Conservation (phyloP, 2,113 vertebrate species). For the Nothobranchius kuhntae region DNA sequence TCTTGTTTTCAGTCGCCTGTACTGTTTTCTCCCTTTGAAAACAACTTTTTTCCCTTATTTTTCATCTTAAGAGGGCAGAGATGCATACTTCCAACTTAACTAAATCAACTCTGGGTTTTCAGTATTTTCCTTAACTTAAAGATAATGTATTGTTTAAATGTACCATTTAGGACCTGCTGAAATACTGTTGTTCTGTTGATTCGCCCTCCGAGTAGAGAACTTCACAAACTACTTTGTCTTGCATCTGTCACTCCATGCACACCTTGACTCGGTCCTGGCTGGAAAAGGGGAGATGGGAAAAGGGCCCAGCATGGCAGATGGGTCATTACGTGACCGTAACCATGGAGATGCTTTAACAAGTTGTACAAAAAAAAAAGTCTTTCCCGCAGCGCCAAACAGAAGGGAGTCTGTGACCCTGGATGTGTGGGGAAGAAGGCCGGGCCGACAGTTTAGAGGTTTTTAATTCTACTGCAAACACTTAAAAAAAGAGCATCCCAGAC, state of each 20-base stretch:
- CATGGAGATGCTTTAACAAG: constrained; percentile 53
- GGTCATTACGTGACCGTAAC: constrained; percentile 60
- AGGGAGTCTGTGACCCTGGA: constrained; percentile 45
- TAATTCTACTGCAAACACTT: constrained; percentile 73
- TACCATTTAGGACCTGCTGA: constrained; percentile 75
- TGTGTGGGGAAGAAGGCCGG: constrained; percentile 34
- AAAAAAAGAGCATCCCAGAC: constrained; percentile 70
- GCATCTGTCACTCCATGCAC: constrained; percentile 50
- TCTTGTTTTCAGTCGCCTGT: constrained; percentile 62
- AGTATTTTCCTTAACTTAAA: constrained; percentile 66
- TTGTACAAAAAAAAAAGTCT: constrained; percentile 31
- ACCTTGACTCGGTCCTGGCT: constrained; percentile 54
- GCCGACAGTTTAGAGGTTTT: constrained; percentile 65
- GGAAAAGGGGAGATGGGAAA: constrained; percentile 43
- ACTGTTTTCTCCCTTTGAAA: constrained; percentile 69
- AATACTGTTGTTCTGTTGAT: constrained; percentile 57
- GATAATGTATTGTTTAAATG: constrained; percentile 65
- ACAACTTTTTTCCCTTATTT: constrained; percentile 55
- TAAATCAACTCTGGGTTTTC: constrained; percentile 55
- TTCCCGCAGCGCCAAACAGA: constrained; percentile 55
- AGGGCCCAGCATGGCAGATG: constrained; percentile 56
- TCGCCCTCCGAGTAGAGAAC: constrained; percentile 55
- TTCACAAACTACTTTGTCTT: constrained; percentile 41
- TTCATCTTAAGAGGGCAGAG: constrained; percentile 64
- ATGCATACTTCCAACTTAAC: constrained; percentile 49